Evolutionary conservation across 2,797 vertebrate species (phyloP).

Genomic region (Tiaroga cobitis): DNA sequence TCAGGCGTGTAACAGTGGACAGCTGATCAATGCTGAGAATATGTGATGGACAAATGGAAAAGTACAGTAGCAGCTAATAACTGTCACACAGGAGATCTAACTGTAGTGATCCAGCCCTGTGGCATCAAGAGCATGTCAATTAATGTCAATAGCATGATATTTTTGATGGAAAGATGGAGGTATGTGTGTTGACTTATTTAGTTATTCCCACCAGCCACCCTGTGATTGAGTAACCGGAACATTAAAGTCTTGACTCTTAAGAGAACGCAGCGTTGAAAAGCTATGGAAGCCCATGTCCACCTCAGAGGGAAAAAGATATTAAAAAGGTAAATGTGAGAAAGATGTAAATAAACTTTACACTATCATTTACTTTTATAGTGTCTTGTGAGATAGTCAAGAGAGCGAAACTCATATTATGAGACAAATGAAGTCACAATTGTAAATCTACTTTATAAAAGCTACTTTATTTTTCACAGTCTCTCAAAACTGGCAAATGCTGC

Average conservation of each 20-base stretch:
- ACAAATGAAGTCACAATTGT: background rate
- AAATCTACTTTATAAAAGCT: background rate
- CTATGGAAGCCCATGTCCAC: background rate
- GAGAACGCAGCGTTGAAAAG: background rate
- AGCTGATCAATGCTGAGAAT: constrained; percentile 52
- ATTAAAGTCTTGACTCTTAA: background rate
- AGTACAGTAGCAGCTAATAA: constrained; percentile 53
- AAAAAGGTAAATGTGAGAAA: background rate
- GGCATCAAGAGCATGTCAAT: background rate
- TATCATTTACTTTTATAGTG: background rate
- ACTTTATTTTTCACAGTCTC: background rate
- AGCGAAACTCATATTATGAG: background rate
- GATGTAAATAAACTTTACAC: background rate
- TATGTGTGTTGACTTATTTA: background rate
- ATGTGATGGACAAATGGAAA: constrained; percentile 54
- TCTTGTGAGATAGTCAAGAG: background rate
- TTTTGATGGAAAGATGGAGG: background rate
- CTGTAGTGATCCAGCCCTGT: background rate
- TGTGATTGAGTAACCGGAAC: background rate
- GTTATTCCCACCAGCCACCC: background rate
- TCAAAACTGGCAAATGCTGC: background rate
- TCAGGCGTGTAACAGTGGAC: constrained; percentile 8
- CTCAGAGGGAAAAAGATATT: background rate
- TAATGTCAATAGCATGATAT: background rate
- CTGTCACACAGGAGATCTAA: constrained; percentile 27